phyloP scores from a whole-genome alignment of 2,888 invertebrate genomes.

The Dicranocentrus wangi region DNA sequence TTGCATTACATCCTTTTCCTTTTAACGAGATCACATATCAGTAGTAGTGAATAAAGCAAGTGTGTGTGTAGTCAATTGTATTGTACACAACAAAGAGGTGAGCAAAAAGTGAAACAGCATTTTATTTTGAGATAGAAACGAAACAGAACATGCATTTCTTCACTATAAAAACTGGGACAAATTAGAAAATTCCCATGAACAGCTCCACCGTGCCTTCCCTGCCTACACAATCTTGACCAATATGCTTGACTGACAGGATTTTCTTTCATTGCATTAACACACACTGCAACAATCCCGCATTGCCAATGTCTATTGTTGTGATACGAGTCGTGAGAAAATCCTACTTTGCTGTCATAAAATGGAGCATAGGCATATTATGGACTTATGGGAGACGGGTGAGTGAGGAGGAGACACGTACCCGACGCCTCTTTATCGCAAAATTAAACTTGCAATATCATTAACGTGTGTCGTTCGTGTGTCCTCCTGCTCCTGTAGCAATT shows the following conservation, averaged over 20 bases:
- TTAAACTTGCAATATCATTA: no score
- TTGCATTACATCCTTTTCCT: conserved; percentile 50
- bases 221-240: neutral
- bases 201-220: neutral
- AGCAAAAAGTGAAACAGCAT: conserved; percentile 50
- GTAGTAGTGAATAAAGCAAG: neutral
- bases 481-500: no score
- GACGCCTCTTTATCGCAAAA: no score
- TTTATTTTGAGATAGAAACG: neutral
- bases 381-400: no score
- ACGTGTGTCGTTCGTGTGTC: no score
- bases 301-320: conserved; percentile 59
- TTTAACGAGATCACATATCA: conserved; percentile 49
- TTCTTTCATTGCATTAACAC: neutral
- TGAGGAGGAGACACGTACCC: no score
- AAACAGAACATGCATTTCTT: conserved; percentile 35
- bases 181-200: conserved; percentile 60
- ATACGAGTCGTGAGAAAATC: conserved; percentile 45
- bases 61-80: neutral
- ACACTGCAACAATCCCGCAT: conserved; percentile 16
- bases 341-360: conserved; percentile 46
- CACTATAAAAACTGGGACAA: conserved; percentile 51
- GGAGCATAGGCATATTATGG: no score
- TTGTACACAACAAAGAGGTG: neutral
- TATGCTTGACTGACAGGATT: conserved; percentile 8